Evolutionary conservation across 2,797 vertebrate genomes (phyloP).

Genomic region (Crenichthys baileyi): DNA sequence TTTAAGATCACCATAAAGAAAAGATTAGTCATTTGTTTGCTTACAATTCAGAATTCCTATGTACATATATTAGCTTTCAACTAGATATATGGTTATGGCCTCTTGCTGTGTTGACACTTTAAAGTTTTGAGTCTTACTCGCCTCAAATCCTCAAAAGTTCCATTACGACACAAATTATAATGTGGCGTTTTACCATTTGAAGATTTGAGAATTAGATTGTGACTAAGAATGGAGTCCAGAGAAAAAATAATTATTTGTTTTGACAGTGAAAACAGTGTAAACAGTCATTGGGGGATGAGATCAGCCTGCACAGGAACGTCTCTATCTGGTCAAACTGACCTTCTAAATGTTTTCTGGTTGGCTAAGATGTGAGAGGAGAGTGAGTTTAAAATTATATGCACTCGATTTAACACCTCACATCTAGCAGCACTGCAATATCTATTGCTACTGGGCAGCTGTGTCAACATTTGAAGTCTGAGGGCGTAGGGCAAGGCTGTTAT

Average conservation of each 20-base stretch:
- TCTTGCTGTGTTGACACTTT: not conserved
- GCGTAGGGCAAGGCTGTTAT: not conserved
- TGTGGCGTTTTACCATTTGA: not conserved
- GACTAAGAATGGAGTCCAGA: no score
- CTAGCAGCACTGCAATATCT: slow-evolving; percentile 2
- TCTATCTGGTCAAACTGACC: slow-evolving; percentile 64
- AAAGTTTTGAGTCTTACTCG: not conserved
- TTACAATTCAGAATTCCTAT: not conserved
- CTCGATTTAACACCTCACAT: slow-evolving; percentile 3
- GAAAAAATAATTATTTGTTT: slow-evolving; percentile 14
- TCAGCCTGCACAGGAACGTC: slow-evolving; percentile 57
- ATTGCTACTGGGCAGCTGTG: slow-evolving; percentile 29
- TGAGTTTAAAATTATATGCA: slow-evolving; percentile 3
- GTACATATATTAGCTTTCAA: not conserved
- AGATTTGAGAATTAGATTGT: no score
- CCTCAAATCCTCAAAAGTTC: not conserved
- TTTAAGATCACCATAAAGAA: not conserved
- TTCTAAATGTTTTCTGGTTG: slow-evolving; percentile 49
- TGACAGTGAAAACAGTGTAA: slow-evolving; percentile 34
- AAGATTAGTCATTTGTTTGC: not conserved
- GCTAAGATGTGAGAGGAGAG: slow-evolving; percentile 30
- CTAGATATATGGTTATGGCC: not conserved
- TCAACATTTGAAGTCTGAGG: slow-evolving; percentile 29
- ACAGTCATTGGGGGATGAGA: slow-evolving; percentile 73
- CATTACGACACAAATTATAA: not conserved